These are phyloP conservation scores for Hyposmocoma kahamanoa DNA, from an alignment of 1,140 invertebrate genomes.

Conservation along the genomic window DNA sequence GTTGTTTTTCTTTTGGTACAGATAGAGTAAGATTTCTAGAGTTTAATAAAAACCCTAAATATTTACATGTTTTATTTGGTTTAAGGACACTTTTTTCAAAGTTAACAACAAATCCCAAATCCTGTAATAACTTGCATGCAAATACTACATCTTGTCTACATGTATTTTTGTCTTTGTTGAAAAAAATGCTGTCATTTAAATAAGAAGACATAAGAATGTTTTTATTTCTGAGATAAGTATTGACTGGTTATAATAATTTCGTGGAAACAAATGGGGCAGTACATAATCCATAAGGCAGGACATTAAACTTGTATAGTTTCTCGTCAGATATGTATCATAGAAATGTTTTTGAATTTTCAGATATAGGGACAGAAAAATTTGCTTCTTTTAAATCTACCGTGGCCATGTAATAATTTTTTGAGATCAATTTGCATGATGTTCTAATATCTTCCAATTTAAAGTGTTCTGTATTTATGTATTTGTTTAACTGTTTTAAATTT, in stretches of 20 bases:
- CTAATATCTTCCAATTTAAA: conserved; percentile 33
- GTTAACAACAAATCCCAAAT: conserved; percentile 27
- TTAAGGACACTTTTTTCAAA: conserved; percentile 23
- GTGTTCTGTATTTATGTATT: too few relatives aligned
- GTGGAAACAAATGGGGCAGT: conserved; percentile 21
- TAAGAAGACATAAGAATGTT: conserved; percentile 18
- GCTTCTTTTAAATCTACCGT: conserved; percentile 23
- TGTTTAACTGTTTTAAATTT: background rate
- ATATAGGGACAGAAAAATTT: conserved; percentile 18
- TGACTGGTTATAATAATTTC: conserved; percentile 23
- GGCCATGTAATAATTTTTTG: conserved; percentile 11
- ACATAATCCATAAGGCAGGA: conserved; percentile 23
- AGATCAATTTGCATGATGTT: conserved; percentile 21
- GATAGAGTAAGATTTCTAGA: conserved; percentile 11
- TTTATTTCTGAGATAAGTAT: conserved; percentile 10
- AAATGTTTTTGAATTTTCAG: conserved; percentile 12
- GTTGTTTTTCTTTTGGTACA: conserved; percentile 20
- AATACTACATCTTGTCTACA: conserved; percentile 20
- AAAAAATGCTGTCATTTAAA: conserved; percentile 27
- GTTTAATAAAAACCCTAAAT: conserved; percentile 23
- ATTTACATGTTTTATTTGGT: conserved; percentile 15
- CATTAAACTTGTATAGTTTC: conserved; percentile 20
- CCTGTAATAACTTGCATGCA: conserved; percentile 16
- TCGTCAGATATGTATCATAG: conserved; percentile 19
- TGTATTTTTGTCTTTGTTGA: conserved; percentile 16